These are phyloP conservation scores for Drosophila tanythrix DNA, from an alignment of 2,888 invertebrate genomes.

Conservation along the genomic window DNA sequence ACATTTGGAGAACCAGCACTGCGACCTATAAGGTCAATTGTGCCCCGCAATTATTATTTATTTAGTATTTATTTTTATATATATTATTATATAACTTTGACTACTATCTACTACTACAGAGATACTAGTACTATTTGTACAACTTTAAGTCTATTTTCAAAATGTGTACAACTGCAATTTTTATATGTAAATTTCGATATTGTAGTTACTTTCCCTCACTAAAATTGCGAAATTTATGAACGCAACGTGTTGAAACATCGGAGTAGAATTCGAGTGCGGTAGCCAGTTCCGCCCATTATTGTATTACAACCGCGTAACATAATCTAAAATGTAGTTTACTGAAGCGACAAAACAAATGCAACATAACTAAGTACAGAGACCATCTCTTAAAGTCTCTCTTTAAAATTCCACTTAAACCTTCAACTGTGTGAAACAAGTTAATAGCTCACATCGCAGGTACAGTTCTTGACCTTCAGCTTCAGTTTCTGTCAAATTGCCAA, in stretches of 20 bases:
- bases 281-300: too few species aligned
- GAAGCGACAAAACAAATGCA: neutral
- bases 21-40: too few species aligned
- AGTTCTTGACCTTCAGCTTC: conserved; percentile 57
- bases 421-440: conserved; percentile 16
- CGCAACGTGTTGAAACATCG: too few species aligned
- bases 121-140: neutral
- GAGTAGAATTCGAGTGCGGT: too few species aligned
- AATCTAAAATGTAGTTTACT: neutral
- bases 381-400: neutral
- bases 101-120: too few species aligned
- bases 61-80: too few species aligned
- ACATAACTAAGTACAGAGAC: neutral
- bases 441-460: conserved; percentile 19
- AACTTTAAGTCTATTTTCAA: neutral
- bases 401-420: neutral
- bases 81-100: too few species aligned
- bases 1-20: too few species aligned
- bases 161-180: neutral
- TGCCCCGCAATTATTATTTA: neutral
- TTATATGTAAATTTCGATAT: neutral
- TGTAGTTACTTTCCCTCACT: neutral
- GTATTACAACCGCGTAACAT: neutral
- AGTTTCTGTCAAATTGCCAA: conserved; percentile 32
- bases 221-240: too few species aligned